Percentiles rank a stretch among this genome's conserved stretches.
phyloP scores from a whole-genome alignment of 2,797 vertebrate species.

The Coranthus polyacanthus region DNA sequence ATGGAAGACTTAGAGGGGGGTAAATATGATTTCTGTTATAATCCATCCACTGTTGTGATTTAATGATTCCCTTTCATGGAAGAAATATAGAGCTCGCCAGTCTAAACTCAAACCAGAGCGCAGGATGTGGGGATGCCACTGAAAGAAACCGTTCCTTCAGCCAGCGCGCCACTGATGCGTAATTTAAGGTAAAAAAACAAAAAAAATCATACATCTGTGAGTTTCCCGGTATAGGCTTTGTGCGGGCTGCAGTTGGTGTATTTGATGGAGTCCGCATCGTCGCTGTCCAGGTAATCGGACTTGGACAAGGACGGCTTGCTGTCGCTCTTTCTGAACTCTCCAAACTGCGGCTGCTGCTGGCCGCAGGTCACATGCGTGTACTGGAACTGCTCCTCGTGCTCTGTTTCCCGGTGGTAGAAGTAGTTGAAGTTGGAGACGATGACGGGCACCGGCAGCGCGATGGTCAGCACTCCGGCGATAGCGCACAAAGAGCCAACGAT shows the following conservation, averaged over 20 bases:
- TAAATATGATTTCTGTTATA: constrained; percentile 14
- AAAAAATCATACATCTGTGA: constrained; percentile 93
- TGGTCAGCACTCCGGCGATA: constrained; percentile 93
- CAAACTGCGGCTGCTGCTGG: constrained; percentile 85
- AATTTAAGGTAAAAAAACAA: background rate
- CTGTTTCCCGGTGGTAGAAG: constrained; percentile 96
- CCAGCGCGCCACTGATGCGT: constrained; percentile 31
- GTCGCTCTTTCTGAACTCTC: constrained; percentile 86
- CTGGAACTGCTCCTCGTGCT: constrained; percentile 93
- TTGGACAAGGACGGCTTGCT: constrained; percentile 89
- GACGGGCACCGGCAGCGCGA: constrained; percentile 93
- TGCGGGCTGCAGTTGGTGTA: constrained; percentile 91
- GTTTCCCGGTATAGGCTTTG: constrained; percentile 88
- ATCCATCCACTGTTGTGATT: constrained; percentile 34
- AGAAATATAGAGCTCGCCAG: constrained; percentile 50
- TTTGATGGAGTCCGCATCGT: constrained; percentile 88
- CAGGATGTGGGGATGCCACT: constrained; percentile 49
- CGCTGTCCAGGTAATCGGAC: constrained; percentile 88
- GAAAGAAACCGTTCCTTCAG: constrained; percentile 37
- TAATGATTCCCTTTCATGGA: constrained; percentile 45
- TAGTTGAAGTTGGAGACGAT: constrained; percentile 98
- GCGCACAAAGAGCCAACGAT: constrained; percentile 95
- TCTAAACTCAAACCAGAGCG: constrained; percentile 59
- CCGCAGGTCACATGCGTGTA: constrained; percentile 96
- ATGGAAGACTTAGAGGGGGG: constrained; percentile 71